phyloP scores from a whole-genome alignment of 2,888 invertebrate genomes.

The Agrotis ipsilon region DNA sequence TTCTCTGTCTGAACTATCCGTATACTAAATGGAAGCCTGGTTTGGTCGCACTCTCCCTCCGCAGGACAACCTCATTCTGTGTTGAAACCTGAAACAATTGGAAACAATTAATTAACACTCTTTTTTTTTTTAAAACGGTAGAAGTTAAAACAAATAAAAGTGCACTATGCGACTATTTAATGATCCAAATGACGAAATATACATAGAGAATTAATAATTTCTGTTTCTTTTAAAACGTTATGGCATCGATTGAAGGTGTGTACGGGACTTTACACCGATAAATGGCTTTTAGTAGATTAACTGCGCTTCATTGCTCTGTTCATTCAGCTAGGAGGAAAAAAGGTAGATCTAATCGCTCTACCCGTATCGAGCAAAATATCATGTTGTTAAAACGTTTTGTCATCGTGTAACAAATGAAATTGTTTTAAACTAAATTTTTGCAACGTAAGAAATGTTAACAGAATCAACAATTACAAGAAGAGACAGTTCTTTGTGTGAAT shows the following conservation, averaged over 20 bases:
- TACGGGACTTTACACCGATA: neutral
- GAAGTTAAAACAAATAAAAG: too few species aligned
- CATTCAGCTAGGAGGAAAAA: conserved; percentile 47
- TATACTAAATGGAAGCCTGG: conserved; percentile 68
- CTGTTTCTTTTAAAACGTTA: neutral
- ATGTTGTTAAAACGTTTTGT: neutral
- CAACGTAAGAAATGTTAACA: neutral
- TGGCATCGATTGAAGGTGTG: neutral
- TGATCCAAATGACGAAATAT: too few species aligned
- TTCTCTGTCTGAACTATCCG: conserved; percentile 43
- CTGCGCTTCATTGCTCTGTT: conserved; percentile 39
- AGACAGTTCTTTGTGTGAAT: conserved; percentile 37
- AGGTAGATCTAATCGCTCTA: conserved; percentile 20
- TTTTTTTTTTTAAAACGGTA: too few species aligned
- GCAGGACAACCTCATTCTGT: conserved; percentile 63
- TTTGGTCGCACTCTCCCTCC: conserved; percentile 71
- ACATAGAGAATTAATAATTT: too few species aligned
- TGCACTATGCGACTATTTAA: too few species aligned
- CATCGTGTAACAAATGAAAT: conserved; percentile 1
- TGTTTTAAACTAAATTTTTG: neutral
- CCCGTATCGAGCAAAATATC: conserved; percentile 10
- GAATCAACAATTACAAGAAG: conserved; percentile 15
- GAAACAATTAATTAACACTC: neutral
- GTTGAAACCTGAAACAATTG: conserved; percentile 71
- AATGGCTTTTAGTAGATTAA: conserved; percentile 53